These are phyloP conservation scores for Pteropus rufus DNA, from an alignment of 2,797 vertebrate species.

Conservation along the genomic window DNA sequence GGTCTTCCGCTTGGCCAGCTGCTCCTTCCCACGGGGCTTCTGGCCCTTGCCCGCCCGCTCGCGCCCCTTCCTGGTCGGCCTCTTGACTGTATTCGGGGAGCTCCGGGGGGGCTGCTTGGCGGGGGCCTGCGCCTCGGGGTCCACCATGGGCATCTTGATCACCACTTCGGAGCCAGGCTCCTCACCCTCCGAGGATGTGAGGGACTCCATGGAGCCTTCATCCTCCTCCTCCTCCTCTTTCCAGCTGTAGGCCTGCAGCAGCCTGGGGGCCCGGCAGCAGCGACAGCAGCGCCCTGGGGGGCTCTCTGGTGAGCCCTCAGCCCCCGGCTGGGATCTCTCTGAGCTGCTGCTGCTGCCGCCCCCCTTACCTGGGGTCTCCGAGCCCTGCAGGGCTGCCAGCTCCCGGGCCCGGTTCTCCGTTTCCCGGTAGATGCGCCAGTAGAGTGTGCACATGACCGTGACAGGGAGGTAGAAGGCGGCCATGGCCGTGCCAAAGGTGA, in stretches of 20 bases:
- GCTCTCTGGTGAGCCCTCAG: slow-evolving; percentile 1
- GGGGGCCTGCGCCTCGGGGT: slow-evolving; percentile 63
- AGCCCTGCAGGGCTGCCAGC: slow-evolving; percentile 83
- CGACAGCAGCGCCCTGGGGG: slow-evolving; percentile 57
- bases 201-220: slow-evolving; percentile 78
- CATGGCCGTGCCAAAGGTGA: slow-evolving; percentile 86
- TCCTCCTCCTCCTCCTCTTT: slow-evolving; percentile 80
- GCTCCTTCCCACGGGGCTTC: slow-evolving; percentile 60
- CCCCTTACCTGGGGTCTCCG: slow-evolving; percentile 72
- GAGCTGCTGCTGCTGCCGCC: slow-evolving; percentile 77
- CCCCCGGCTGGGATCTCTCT: slow-evolving; percentile 65
- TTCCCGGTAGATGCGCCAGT: slow-evolving; percentile 88
- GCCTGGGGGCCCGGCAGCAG: slow-evolving; percentile 69
- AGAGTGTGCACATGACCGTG: slow-evolving; percentile 86
- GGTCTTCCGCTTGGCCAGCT: slow-evolving; percentile 79
- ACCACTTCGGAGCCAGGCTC: slow-evolving; percentile 79
- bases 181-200: slow-evolving; percentile 82
- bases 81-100: slow-evolving; percentile 72
- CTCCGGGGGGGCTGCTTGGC: slow-evolving; percentile 59
- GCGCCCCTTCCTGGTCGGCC: slow-evolving; percentile 72
- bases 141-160: slow-evolving; percentile 79
- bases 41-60: slow-evolving; percentile 57
- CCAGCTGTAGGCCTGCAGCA: slow-evolving; percentile 80
- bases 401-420: slow-evolving; percentile 84
- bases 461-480: slow-evolving; percentile 88